Conservation (phyloP, 1,140 invertebrate species). For the Scaptomyza montana region DNA sequence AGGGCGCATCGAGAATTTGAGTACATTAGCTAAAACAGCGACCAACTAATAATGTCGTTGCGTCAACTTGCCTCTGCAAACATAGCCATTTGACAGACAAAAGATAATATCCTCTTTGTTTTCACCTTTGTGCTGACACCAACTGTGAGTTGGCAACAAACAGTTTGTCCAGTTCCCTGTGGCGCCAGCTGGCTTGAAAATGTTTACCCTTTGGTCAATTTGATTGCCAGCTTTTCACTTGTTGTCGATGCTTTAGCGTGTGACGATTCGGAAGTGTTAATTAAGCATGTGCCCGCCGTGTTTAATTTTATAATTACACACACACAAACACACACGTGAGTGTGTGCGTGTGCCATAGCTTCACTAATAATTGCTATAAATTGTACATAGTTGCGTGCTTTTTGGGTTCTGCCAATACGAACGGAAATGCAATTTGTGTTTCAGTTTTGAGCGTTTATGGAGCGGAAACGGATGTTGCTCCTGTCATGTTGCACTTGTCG, state of each 20-base stretch:
- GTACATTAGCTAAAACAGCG: conserved; percentile 66
- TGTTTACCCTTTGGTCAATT: conserved; percentile 29
- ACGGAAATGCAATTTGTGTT: conserved; percentile 72
- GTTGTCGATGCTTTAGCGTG: not conserved
- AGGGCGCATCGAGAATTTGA: conserved; percentile 60
- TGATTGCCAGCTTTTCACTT: conserved; percentile 11
- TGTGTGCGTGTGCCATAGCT: conserved; percentile 9
- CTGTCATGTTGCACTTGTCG: conserved; percentile 32
- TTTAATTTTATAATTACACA: conserved; percentile 69
- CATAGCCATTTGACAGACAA: conserved; percentile 48
- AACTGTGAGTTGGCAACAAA: conserved; percentile 45
- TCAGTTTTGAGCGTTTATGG: conserved; percentile 25
- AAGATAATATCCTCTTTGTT: not conserved
- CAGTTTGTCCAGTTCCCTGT: conserved; percentile 5
- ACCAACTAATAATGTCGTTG: conserved; percentile 63
- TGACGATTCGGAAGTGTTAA: conserved; percentile 55
- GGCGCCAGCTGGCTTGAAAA: conserved; percentile 13
- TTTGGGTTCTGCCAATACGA: conserved; percentile 41
- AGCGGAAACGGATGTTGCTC: conserved; percentile 69
- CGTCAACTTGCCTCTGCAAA: conserved; percentile 54
- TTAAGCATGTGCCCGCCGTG: conserved; percentile 37
- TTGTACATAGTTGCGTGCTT: conserved; percentile 42
- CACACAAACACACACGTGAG: not conserved
- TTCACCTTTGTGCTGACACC: not conserved
- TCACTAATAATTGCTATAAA: conserved; percentile 24